Conservation (phyloP, 1,140 invertebrate genomes). For the Nixonia krombeini region DNA sequence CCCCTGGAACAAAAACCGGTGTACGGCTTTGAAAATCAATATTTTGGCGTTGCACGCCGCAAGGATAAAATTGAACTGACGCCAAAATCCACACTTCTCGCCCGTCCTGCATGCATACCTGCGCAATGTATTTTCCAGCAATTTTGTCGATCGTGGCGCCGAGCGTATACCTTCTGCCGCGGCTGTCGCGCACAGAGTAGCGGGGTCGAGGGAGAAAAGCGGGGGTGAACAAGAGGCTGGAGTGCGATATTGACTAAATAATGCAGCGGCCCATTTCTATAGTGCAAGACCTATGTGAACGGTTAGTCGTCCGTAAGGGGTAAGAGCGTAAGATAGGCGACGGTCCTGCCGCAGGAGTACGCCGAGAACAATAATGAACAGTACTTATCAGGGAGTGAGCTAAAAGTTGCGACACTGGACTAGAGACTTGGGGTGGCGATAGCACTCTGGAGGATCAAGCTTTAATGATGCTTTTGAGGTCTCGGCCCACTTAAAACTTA, state of each 20-base stretch:
- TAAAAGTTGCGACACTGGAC: conserved; percentile 39
- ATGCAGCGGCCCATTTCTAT: conserved; percentile 29
- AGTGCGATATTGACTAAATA: conserved; percentile 49
- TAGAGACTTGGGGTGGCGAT: conserved; percentile 15
- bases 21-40: conserved; percentile 50
- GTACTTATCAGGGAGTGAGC: conserved; percentile 36
- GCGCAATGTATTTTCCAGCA: conserved; percentile 52
- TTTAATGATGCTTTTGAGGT: conserved; percentile 53
- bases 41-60: conserved; percentile 37
- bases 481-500: conserved; percentile 53
- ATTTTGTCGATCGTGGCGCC: conserved; percentile 45
- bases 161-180: conserved; percentile 33
- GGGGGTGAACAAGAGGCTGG: conserved; percentile 12
- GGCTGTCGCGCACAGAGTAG: conserved; percentile 1
- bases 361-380: conserved; percentile 34
- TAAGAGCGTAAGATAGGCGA: conserved; percentile 1
- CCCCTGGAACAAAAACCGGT: conserved; percentile 48
- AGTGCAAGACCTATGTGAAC: conserved; percentile 8
- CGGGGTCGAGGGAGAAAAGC: conserved; percentile 17
- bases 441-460: conserved; percentile 45
- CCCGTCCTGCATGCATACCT: conserved; percentile 36
- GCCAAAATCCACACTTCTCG: conserved; percentile 47
- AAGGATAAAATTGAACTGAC: conserved; percentile 45
- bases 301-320: too few relatives aligned
- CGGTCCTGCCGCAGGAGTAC: conserved; percentile 19